Evolutionary conservation across 2,888 invertebrate species (phyloP).

Genomic region (Heliconius charithonia): DNA sequence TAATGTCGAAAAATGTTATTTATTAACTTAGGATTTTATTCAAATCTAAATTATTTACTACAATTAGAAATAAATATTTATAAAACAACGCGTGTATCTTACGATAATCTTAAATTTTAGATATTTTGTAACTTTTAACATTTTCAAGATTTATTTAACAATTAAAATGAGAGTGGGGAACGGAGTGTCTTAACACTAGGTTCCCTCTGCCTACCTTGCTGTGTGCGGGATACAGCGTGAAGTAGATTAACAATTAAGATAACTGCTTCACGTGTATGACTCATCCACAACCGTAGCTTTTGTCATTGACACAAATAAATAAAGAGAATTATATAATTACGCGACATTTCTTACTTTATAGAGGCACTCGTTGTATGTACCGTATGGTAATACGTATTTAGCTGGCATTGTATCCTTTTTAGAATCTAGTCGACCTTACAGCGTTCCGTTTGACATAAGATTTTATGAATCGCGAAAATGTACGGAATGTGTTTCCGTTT

Average conservation of each 20-base stretch:
- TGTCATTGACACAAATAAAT: conserved; percentile 36
- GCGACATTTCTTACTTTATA: conserved; percentile 28
- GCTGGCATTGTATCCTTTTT: conserved; percentile 30
- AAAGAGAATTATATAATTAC: conserved; percentile 32
- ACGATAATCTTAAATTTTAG: too few species aligned
- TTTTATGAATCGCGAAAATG: conserved; percentile 16
- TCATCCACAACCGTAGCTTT: conserved; percentile 21
- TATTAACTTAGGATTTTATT: background rate
- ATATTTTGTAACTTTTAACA: too few species aligned
- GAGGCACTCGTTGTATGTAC: conserved; percentile 22
- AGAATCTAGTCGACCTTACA: conserved; percentile 29
- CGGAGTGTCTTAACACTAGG: too few species aligned
- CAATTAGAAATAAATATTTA: too few species aligned
- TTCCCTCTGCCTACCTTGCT: too few species aligned
- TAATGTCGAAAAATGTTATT: background rate
- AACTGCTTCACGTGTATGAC: background rate
- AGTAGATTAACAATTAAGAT: background rate
- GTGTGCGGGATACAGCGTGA: too few species aligned
- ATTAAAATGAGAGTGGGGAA: too few species aligned
- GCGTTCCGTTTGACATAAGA: conserved; percentile 8
- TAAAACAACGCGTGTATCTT: too few species aligned
- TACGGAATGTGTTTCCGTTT: conserved; percentile 8
- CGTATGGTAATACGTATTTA: conserved; percentile 33
- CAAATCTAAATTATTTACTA: background rate
- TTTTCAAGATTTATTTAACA: background rate